Percentiles rank a stretch among this genome's conserved stretches.
Evolutionary conservation across 2,797 vertebrate species (phyloP).

Genomic region (Manis javanica): DNA sequence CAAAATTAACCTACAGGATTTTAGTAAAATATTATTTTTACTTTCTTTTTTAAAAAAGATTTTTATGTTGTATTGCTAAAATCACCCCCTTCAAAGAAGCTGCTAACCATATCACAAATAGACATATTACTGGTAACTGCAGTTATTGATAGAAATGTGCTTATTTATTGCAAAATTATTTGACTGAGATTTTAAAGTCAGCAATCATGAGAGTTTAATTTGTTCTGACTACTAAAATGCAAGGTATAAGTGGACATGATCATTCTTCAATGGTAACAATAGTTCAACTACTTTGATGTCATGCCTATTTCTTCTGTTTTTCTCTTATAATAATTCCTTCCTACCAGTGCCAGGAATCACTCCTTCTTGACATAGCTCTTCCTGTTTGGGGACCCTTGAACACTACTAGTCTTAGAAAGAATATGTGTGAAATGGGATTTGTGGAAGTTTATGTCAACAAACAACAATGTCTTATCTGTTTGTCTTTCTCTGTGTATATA

Average conservation of each 20-base stretch:
- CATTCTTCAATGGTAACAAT: neutral
- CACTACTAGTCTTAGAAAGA: constrained; percentile 1
- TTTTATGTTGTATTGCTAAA: neutral
- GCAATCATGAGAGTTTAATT: neutral
- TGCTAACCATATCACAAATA: neutral
- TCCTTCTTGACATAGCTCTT: constrained; percentile 51
- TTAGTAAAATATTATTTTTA: constrained; percentile 4
- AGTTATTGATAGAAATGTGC: neutral
- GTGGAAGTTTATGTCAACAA: constrained; percentile 59
- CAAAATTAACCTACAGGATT: neutral
- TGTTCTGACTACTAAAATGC: constrained; percentile 25
- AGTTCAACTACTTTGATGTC: neutral
- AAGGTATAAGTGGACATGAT: neutral
- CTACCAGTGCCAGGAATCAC: neutral
- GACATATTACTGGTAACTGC: neutral
- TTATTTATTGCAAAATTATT: constrained; percentile 21
- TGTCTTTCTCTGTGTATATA: neutral
- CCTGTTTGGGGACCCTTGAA: constrained; percentile 38
- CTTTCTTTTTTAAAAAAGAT: neutral
- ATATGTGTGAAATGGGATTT: constrained; percentile 55
- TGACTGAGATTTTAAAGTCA: constrained; percentile 12
- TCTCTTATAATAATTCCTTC: constrained; percentile 46
- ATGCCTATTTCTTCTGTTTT: neutral
- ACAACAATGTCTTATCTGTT: neutral
- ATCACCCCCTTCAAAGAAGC: neutral